A percentile compares a stretch with the other conserved stretches of the same genome.
Conservation (phyloP, 2,113 vertebrate species). For the Onychorhynchus coronatus region DNA sequence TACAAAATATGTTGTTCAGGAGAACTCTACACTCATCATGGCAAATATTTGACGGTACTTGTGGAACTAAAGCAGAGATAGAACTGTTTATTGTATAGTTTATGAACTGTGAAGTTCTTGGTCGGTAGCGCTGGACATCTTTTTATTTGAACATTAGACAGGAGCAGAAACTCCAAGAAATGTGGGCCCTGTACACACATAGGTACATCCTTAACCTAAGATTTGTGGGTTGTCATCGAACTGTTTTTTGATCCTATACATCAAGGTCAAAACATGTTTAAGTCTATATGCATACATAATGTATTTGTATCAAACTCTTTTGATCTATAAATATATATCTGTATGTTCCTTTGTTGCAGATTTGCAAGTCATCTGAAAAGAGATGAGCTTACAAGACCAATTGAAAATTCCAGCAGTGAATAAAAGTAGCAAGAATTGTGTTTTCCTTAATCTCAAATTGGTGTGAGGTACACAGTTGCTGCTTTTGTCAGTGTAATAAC, state of each 20-base stretch:
- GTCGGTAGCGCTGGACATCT: not conserved
- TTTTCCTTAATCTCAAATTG: not conserved
- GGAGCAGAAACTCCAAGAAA: not conserved
- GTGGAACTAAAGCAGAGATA: not conserved
- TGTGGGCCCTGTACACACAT: not conserved
- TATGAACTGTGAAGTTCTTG: not conserved
- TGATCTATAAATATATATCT: not conserved
- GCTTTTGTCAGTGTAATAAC: not conserved
- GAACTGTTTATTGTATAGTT: not conserved
- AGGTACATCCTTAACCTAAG: not conserved
- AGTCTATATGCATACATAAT: not conserved
- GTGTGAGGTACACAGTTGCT: not conserved
- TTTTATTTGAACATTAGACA: not conserved
- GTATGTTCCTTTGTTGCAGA: not conserved
- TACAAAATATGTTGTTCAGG: not conserved
- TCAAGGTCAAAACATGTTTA: not conserved
- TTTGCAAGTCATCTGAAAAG: not conserved
- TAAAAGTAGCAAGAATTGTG: not conserved
- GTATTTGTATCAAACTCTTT: not conserved
- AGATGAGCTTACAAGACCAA: not conserved
- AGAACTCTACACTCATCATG: not conserved
- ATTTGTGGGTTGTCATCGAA: not conserved
- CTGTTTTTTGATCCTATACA: not conserved
- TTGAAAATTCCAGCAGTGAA: not conserved
- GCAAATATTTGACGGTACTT: not conserved